Base-by-base conservation (phyloP, 2,888 invertebrate genomes). In the Linnaemya tessellans region DNA sequence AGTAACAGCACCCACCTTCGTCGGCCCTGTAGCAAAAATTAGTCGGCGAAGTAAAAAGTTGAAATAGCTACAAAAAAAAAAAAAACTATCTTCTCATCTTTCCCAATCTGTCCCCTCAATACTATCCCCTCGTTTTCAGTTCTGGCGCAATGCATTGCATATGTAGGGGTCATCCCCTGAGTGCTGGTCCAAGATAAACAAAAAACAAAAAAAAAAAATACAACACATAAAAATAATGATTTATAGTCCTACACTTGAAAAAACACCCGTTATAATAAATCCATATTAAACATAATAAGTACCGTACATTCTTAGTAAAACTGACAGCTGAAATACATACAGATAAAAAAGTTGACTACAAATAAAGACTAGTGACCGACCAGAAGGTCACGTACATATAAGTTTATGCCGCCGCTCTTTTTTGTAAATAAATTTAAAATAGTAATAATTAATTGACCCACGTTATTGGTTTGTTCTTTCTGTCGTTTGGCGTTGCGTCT, bases 321-420 rank as follows among this genome's bases (percentile, higher is more conserved):
- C 41, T 18, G 1, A 11, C 25, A 38, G 30, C 18, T 25, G 18
- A n/a, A 60, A 43, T 22, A 41, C n/a, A 25, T 15, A 49, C 11
- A 13, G 49, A 20, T 73, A 62, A 2, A 30, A 30, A 30, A 30
- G 5, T 30, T 30, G 51, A 43, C 46, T 30, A 65, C 1, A 38
- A 62, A 41, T 41, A 41, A 51, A 80, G 84, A 77, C 49, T 74
- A 75, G 49, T 71, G 75, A 82, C 85, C 85, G 70, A 20, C 18
- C 43, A 49, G 75, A 22, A 82, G 85, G 85, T 71, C 77, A 80
- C 25, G 41, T 43, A 46, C 25, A 41, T 1, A 38, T 9, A 25
- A 67, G 13, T 56, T 65, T 58, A 41, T 41, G 71, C 58, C 41
- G 56, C 7, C 56, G 46, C 49, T 43, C 8, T 54, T 79, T 22